Evolutionary conservation across 2,888 invertebrate genomes (phyloP).

Genomic region (Ochropacha duplaris): DNA sequence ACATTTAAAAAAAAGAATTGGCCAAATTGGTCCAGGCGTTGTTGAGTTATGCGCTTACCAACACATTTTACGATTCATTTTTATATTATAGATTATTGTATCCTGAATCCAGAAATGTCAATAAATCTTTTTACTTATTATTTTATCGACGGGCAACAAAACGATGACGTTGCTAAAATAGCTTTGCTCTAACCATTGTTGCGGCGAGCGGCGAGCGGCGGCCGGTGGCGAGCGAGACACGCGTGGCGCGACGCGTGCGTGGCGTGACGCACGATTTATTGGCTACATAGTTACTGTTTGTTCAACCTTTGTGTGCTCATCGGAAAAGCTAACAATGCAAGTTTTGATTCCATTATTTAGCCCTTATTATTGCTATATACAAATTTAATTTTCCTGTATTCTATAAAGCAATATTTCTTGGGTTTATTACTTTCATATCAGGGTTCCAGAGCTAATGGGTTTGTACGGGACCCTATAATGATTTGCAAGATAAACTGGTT

Average conservation of each 20-base stretch:
- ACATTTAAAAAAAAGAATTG: no score
- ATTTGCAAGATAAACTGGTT: no score
- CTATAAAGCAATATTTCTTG: neutral
- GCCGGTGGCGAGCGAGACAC: conserved; percentile 19
- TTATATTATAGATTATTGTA: no score
- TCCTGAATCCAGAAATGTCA: no score
- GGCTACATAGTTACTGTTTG: conserved; percentile 2
- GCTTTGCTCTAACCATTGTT: conserved; percentile 49
- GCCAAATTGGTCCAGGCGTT: no score
- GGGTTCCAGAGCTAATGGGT: no score
- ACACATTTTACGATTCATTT: no score
- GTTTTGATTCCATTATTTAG: conserved; percentile 57
- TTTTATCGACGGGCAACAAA: neutral
- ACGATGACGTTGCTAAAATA: conserved; percentile 51
- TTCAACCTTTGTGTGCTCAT: conserved; percentile 30
- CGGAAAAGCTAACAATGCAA: conserved; percentile 47
- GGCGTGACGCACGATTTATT: conserved; percentile 46
- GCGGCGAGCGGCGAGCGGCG: conserved; percentile 23
- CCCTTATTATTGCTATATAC: conserved; percentile 9
- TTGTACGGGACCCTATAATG: no score
- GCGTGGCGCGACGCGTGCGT: conserved; percentile 40
- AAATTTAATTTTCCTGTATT: neutral
- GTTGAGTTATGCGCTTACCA: no score
- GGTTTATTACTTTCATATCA: neutral
- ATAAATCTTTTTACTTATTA: no score